Evolutionary conservation across 1,140 invertebrate genomes (phyloP), one percentile per base, ranked within the genome.

Genomic region (Zaprionus vittiger): DNA sequence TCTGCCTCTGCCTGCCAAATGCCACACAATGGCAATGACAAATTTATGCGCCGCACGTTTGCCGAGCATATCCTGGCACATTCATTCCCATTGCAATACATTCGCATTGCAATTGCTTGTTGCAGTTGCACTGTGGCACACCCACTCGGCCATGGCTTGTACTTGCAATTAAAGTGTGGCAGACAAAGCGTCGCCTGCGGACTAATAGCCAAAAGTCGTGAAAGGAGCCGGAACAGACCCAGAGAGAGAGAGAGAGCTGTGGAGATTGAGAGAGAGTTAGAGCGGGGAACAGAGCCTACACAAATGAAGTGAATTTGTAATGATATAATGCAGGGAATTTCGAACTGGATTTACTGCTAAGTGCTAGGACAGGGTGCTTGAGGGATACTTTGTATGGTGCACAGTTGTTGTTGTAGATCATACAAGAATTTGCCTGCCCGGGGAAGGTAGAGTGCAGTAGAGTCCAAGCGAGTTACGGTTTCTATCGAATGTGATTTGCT

Each of bases 1-100:
- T 0, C 22, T 17, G 22, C 37, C 22, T 20, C 49, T 54, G 64
- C 61, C 69, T 64, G 69, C 38, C 69, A 72, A 63, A 62, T 72
- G 69, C 69, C 69, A 57, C 54, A 72, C 69, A 72, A 72, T 72
- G 61, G 70, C 38, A 73, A 73, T 60, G 70, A 73, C 62, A 73
- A 73, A 73, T 73, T 73, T 60, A 66, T 73, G 62, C 62, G 70
- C 34, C 55, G 55, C 62, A 73, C 70, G 70, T 66, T 57, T 66
- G 55, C 41, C 44, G 14, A 64, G 63, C 70, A 52, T 70, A 70
- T 55, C 57, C 57, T 52, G 56, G 15, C 61, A 59, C 69, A 71
- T 63, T 56, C 47, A 70, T 56, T 61, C 47, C 47, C 41, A 44
- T 47, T 60, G 41, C 34, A 28, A 55, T 52, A 64, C 26, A 34